Evolutionary conservation across 2,113 vertebrate species (phyloP).

Genomic region (Orycteropus afer): DNA sequence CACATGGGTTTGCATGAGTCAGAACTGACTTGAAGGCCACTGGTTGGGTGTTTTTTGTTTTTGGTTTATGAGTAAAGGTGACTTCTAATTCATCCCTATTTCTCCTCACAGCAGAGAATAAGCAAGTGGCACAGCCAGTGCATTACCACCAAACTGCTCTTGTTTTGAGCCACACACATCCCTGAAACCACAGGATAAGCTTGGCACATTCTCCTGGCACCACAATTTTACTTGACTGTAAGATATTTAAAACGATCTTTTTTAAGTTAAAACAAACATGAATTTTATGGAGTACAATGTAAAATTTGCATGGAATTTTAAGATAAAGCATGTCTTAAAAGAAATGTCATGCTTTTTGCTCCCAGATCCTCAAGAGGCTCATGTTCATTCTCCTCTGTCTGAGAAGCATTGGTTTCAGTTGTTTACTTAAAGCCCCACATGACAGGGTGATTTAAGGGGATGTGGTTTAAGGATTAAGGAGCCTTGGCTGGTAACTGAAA

Average conservation of each 20-base stretch:
- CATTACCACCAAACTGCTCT: background rate
- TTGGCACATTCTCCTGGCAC: background rate
- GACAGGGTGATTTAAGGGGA: background rate
- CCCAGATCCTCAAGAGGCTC: background rate
- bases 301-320: background rate
- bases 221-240: background rate
- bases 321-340: background rate
- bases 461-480: background rate
- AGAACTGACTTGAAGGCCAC: background rate
- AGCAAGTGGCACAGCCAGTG: background rate
- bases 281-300: background rate
- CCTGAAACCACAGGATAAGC: background rate
- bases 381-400: background rate
- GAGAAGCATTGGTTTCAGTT: background rate
- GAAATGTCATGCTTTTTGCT: background rate
- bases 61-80: background rate
- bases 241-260: conserved; percentile 6
- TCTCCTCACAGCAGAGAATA: background rate
- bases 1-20: background rate
- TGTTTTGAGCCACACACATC: background rate
- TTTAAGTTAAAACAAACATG: background rate
- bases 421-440: background rate
- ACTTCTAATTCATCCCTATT: background rate
- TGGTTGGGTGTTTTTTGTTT: background rate
- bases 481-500: no score